Conservation (phyloP, 2,888 invertebrate species). For the Trileptium ribeirensis region DNA sequence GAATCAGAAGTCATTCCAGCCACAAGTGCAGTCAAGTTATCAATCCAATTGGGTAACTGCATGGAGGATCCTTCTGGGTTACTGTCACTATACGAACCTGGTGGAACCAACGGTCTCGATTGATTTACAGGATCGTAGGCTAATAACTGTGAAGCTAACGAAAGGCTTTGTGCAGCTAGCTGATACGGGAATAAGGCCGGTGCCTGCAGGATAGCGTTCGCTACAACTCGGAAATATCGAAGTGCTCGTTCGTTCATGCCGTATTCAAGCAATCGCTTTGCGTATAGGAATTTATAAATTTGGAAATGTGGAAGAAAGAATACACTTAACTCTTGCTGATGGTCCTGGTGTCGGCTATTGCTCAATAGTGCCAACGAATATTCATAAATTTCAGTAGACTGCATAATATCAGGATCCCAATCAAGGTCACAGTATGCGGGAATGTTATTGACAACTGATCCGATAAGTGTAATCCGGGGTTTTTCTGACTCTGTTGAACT, state of each 20-base stretch:
- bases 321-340: neutral
- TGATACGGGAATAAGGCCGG: neutral
- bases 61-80: too few species aligned
- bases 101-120: neutral
- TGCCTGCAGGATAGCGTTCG: neutral
- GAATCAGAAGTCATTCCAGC: too few species aligned
- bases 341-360: too few species aligned
- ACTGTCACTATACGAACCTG: too few species aligned
- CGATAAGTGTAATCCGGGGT: neutral
- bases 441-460: neutral
- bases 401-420: conserved; percentile 59
- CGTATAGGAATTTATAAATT: conserved; percentile 76
- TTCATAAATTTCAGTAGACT: conserved; percentile 90
- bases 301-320: conserved; percentile 51
- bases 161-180: neutral
- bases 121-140: neutral
- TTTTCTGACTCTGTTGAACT: too few species aligned
- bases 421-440: neutral
- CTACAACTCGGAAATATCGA: neutral
- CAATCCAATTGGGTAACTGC: too few species aligned
- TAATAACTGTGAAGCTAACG: neutral
- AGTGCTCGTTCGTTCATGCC: conserved; percentile 69
- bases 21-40: too few species aligned
- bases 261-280: conserved; percentile 67
- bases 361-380: conserved; percentile 61